phyloP scores from a whole-genome alignment of 2,797 vertebrate genomes.

The Syngnathus rostellatus region DNA sequence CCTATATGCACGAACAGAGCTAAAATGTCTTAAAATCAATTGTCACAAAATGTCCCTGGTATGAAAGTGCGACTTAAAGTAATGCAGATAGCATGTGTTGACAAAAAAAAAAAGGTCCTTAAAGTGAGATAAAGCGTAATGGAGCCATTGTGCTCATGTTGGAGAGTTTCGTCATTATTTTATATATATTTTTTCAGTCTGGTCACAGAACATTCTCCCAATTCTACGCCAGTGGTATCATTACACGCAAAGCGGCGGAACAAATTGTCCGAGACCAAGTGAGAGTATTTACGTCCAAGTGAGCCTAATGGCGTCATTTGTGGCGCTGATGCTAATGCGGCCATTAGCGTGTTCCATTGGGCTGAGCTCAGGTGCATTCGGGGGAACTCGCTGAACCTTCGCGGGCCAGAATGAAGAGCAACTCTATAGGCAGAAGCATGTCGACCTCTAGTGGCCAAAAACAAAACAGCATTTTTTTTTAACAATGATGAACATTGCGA shows the following conservation, averaged over 20 bases:
- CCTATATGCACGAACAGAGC: neutral
- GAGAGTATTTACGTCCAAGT: constrained; percentile 72
- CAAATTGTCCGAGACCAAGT: constrained; percentile 68
- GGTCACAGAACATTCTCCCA: constrained; percentile 38
- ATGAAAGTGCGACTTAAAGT: neutral
- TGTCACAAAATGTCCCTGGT: neutral
- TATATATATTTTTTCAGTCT: constrained; percentile 36
- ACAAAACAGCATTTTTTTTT: neutral
- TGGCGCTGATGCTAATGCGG: constrained; percentile 72
- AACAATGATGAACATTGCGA: neutral
- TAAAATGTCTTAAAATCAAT: neutral
- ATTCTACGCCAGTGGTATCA: constrained; percentile 40
- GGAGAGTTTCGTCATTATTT: constrained; percentile 27
- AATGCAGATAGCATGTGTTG: neutral
- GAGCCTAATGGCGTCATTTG: constrained; percentile 73
- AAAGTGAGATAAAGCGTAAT: neutral
- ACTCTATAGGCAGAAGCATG: constrained; percentile 14
- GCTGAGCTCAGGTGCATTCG: constrained; percentile 71
- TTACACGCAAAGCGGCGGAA: constrained; percentile 61
- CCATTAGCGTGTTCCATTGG: constrained; percentile 72
- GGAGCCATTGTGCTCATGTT: constrained; percentile 19
- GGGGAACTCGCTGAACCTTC: constrained; percentile 52
- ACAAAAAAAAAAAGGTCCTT: neutral
- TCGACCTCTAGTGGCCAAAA: constrained; percentile 58
- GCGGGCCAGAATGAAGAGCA: constrained; percentile 26